These are phyloP conservation scores for Poecilobothrus nobilitatus DNA, from an alignment of 2,888 invertebrate species.

Conservation along the genomic window DNA sequence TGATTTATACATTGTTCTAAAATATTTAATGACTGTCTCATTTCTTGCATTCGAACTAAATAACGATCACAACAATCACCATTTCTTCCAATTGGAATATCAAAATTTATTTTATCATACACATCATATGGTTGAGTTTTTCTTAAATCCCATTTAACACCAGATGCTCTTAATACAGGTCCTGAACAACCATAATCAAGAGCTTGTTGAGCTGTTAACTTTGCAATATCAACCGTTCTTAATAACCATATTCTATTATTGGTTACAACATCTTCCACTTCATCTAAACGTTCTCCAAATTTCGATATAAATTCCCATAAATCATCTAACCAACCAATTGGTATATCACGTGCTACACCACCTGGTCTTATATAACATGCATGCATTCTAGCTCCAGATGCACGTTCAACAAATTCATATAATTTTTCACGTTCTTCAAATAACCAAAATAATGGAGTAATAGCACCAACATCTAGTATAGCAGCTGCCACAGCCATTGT, in stretches of 20 bases:
- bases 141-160: constrained; percentile 81
- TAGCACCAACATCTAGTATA: constrained; percentile 72
- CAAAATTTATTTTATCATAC: constrained; percentile 74
- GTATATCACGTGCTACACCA: constrained; percentile 66
- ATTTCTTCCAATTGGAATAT: constrained; percentile 68
- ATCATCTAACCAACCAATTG: constrained; percentile 70
- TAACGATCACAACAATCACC: constrained; percentile 82
- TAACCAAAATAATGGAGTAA: constrained; percentile 86
- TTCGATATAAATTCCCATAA: constrained; percentile 60
- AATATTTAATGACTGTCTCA: constrained; percentile 70
- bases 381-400: constrained; percentile 76
- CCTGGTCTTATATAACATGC: constrained; percentile 75
- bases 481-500: constrained; percentile 65
- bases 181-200: constrained; percentile 64
- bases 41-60: constrained; percentile 57
- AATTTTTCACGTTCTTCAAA: constrained; percentile 84
- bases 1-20: constrained; percentile 72
- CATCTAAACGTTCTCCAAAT: constrained; percentile 68
- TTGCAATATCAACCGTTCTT: constrained; percentile 66
- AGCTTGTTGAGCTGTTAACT: constrained; percentile 65
- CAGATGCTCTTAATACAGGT: constrained; percentile 69
- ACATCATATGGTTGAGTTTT: constrained; percentile 77
- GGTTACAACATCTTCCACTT: constrained; percentile 71
- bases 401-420: constrained; percentile 75
- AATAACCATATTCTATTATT: constrained; percentile 64